Conservation (phyloP, 2,797 vertebrate genomes). For the Dromococcyx pavoninus region DNA sequence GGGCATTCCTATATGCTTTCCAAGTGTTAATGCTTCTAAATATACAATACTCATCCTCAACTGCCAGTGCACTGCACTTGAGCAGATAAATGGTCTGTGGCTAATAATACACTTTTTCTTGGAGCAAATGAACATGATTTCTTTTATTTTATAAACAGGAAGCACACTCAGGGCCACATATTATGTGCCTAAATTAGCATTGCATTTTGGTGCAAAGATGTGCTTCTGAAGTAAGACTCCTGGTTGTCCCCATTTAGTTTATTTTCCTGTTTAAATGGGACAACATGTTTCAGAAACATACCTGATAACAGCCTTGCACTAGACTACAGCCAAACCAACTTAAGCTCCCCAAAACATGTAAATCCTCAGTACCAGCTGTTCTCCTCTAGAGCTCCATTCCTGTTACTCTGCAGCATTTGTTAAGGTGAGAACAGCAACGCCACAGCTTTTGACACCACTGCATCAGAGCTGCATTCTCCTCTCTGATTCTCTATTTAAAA, state of each 20-base stretch:
- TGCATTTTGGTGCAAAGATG: not conserved
- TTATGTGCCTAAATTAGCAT: not conserved
- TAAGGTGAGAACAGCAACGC: not conserved
- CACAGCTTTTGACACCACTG: not conserved
- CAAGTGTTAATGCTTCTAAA: conserved; percentile 39
- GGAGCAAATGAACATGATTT: not conserved
- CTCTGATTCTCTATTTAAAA: not conserved
- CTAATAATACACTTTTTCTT: not conserved
- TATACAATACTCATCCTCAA: not conserved
- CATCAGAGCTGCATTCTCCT: not conserved
- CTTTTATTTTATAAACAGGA: not conserved
- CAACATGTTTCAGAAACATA: not conserved
- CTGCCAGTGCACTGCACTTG: not conserved
- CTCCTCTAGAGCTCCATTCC: not conserved
- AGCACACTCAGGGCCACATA: not conserved
- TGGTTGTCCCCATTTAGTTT: not conserved
- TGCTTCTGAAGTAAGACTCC: conserved; percentile 37
- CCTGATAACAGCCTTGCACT: not conserved
- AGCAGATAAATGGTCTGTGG: conserved; percentile 11
- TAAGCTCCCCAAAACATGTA: not conserved
- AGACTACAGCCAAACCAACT: not conserved
- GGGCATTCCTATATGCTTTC: conserved; percentile 32
- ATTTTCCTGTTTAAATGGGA: not conserved
- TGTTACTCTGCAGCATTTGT: not conserved
- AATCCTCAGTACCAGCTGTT: not conserved